Percentiles rank a stretch among this genome's conserved stretches.
Evolutionary conservation across 1,140 invertebrate species (phyloP).

Genomic region (Hydropsyche tenuis): DNA sequence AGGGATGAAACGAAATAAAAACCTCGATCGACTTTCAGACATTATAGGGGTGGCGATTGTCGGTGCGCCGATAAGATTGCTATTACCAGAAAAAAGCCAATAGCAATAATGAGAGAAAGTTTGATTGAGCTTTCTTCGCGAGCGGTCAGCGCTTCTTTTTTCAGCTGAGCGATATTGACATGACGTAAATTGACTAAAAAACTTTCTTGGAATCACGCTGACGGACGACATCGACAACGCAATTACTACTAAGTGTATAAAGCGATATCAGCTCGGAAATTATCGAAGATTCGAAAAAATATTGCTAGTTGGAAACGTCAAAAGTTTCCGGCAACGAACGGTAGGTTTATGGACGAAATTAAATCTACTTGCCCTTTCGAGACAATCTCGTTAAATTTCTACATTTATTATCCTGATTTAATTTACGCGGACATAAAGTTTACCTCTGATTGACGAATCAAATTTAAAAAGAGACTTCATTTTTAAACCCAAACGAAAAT

Average conservation of each 20-base stretch:
- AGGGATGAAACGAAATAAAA: constrained; percentile 18
- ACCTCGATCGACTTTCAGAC: constrained; percentile 22
- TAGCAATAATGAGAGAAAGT: constrained; percentile 37
- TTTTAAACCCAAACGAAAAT: too few relatives aligned
- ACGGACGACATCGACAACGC: constrained; percentile 11
- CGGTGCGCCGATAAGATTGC: constrained; percentile 11
- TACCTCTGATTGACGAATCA: too few relatives aligned
- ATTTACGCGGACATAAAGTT: too few relatives aligned
- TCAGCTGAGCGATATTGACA: constrained; percentile 32
- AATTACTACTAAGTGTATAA: background rate
- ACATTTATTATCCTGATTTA: too few relatives aligned
- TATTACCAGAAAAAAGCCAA: constrained; percentile 29
- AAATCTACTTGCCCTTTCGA: too few relatives aligned
- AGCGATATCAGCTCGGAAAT: background rate
- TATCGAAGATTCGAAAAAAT: background rate
- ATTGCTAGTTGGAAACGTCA: background rate
- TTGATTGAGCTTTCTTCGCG: constrained; percentile 27
- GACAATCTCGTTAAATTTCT: too few relatives aligned
- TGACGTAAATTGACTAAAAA: constrained; percentile 44
- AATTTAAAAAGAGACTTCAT: too few relatives aligned
- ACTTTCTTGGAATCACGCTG: constrained; percentile 8
- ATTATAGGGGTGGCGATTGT: background rate
- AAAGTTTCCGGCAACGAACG: too few relatives aligned
- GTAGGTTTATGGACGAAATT: too few relatives aligned
- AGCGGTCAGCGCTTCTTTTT: constrained; percentile 24